Percentiles rank a stretch among this genome's conserved stretches.
phyloP scores from a whole-genome alignment of 1,140 invertebrate genomes.

The Archivesica marissinica region DNA sequence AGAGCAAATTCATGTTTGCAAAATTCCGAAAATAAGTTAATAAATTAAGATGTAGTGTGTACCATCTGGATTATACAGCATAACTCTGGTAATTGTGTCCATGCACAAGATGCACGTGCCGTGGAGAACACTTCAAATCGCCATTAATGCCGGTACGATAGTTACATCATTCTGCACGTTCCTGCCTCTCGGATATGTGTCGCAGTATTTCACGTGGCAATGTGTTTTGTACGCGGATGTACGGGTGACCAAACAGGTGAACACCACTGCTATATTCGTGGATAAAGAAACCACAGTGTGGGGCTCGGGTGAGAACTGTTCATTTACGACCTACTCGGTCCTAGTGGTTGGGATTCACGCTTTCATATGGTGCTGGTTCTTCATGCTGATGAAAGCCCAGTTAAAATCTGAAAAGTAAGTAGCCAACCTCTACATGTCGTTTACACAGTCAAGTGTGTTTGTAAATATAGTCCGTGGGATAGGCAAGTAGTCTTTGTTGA shows the following conservation, averaged over 20 bases:
- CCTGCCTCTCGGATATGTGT: constrained; percentile 41
- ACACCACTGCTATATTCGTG: constrained; percentile 18
- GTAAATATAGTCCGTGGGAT: too few species aligned
- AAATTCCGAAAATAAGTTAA: too few species aligned
- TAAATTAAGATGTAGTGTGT: too few species aligned
- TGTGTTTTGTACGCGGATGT: constrained; percentile 51
- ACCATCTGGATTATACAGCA: too few species aligned
- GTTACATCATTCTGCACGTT: constrained; percentile 55
- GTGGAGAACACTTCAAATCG: constrained; percentile 30
- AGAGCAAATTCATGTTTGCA: too few species aligned
- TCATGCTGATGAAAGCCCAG: constrained; percentile 39
- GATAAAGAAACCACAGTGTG: constrained; percentile 32
- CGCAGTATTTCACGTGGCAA: constrained; percentile 23
- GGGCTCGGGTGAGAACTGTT: constrained; percentile 23
- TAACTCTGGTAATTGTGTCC: too few species aligned
- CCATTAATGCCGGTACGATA: constrained; percentile 37
- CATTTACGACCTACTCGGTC: constrained; percentile 36
- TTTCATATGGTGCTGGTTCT: constrained; percentile 60
- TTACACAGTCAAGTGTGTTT: too few species aligned
- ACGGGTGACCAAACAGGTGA: background rate
- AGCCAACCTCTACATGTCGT: too few species aligned
- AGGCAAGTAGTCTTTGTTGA: too few species aligned
- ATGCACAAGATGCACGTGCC: constrained; percentile 1
- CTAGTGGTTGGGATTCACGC: constrained; percentile 24
- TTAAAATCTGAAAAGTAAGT: constrained; percentile 56